Evolutionary conservation across 2,113 vertebrate species (phyloP).

Genomic region (Ailuropoda melanoleuca): DNA sequence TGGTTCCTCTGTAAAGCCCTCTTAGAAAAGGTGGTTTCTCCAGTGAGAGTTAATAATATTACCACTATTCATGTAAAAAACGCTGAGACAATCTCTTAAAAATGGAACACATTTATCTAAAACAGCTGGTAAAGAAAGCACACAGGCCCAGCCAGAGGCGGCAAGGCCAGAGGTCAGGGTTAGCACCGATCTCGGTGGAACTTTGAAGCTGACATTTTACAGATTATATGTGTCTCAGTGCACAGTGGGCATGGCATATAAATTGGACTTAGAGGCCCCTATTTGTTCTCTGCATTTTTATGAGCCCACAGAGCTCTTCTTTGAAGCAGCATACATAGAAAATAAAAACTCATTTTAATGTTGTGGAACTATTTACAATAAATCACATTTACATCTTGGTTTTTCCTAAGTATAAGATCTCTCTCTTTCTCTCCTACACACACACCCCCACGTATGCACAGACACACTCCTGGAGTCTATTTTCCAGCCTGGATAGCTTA

Average conservation of each 20-base stretch:
- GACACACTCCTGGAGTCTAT: neutral
- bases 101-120: slow-evolving; percentile 92
- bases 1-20: slow-evolving; percentile 83
- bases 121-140: slow-evolving; percentile 93
- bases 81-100: slow-evolving; percentile 87
- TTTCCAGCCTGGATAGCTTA: slow-evolving; percentile 28
- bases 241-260: slow-evolving; percentile 90
- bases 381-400: slow-evolving; percentile 88
- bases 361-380: slow-evolving; percentile 88
- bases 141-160: slow-evolving; percentile 88
- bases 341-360: slow-evolving; percentile 90
- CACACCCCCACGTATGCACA: neutral
- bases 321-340: slow-evolving; percentile 89
- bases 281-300: slow-evolving; percentile 92
- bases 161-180: slow-evolving; percentile 91
- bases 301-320: slow-evolving; percentile 90
- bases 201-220: slow-evolving; percentile 97
- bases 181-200: slow-evolving; percentile 93
- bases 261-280: slow-evolving; percentile 90
- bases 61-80: slow-evolving; percentile 85
- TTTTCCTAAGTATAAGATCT: slow-evolving; percentile 71
- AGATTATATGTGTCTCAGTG: slow-evolving; percentile 90
- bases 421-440: neutral
- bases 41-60: slow-evolving; percentile 88
- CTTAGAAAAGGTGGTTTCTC: slow-evolving; percentile 85